Evolutionary conservation across 2,888 invertebrate species (phyloP).

Genomic region (Spisula subtruncata): DNA sequence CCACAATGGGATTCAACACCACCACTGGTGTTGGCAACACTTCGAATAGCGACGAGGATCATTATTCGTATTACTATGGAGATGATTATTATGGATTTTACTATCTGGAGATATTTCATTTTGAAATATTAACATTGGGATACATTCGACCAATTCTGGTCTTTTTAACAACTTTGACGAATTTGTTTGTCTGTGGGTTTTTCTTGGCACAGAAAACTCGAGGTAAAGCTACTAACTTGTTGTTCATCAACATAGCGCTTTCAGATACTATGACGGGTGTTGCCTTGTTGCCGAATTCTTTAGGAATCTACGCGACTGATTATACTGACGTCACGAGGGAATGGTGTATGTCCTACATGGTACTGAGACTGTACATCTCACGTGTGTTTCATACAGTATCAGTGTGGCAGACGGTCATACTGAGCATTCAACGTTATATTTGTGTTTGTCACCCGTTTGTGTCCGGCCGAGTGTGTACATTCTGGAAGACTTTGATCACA

Average conservation of each 20-base stretch:
- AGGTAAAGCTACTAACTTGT: constrained; percentile 53
- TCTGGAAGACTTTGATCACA: constrained; percentile 66
- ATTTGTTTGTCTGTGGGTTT: constrained; percentile 50
- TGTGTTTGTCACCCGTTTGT: constrained; percentile 77
- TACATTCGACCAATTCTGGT: constrained; percentile 50
- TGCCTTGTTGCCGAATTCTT: constrained; percentile 57
- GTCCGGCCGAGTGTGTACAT: constrained; percentile 69
- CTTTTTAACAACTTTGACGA: constrained; percentile 54
- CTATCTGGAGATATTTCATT: constrained; percentile 45
- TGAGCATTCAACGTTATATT: constrained; percentile 72
- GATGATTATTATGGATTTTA: constrained; percentile 28
- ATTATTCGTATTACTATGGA: background rate
- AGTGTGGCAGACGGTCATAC: constrained; percentile 73
- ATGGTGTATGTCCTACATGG: constrained; percentile 58
- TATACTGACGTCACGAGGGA: background rate
- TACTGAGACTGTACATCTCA: constrained; percentile 58
- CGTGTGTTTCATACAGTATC: constrained; percentile 74
- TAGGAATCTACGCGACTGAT: constrained; percentile 50
- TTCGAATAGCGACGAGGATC: background rate
- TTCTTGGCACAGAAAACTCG: constrained; percentile 50
- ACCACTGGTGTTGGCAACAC: background rate
- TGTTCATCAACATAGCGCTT: constrained; percentile 64
- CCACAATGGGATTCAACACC: background rate
- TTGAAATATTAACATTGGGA: constrained; percentile 57
- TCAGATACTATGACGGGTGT: constrained; percentile 63